phyloP scores from a whole-genome alignment of 2,113 vertebrate genomes.

The Tonatia bakeri region DNA sequence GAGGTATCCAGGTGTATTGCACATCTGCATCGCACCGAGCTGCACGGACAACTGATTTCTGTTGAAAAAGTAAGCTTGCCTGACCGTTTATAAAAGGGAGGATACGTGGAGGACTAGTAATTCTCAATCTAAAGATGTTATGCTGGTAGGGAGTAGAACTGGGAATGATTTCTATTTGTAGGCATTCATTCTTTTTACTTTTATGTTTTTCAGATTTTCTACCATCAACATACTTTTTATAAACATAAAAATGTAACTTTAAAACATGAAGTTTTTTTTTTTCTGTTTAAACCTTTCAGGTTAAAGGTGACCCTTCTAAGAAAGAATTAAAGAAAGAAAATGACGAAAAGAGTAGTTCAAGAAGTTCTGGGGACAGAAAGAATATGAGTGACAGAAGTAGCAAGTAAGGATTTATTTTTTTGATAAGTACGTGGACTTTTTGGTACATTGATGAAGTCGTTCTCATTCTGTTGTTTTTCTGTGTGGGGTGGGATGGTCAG shows the following conservation, averaged over 20 bases:
- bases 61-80: conserved; percentile 91
- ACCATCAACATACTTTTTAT: background rate
- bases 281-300: conserved; percentile 79
- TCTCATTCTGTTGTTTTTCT: conserved; percentile 60
- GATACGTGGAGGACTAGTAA: background rate
- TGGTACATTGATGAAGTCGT: background rate
- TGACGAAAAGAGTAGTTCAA: conserved; percentile 90
- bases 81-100: background rate
- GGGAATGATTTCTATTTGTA: background rate
- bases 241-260: conserved; percentile 1
- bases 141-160: background rate
- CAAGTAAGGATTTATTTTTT: conserved; percentile 80
- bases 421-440: background rate
- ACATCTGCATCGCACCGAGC: conserved; percentile 94
- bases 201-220: background rate
- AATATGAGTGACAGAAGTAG: conserved; percentile 83
- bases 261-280: background rate
- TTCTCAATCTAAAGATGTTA: background rate
- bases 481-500: conserved; percentile 76
- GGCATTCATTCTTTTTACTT: background rate
- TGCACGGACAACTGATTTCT: conserved; percentile 96
- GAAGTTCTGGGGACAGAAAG: conserved; percentile 89
- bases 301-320: conserved; percentile 96
- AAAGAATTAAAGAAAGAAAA: conserved; percentile 95
- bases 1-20: conserved; percentile 93